Evolutionary conservation across 2,888 invertebrate species (phyloP), one percentile per base, ranked within the genome.

Genomic region (Thymelicus sylvestris): DNA sequence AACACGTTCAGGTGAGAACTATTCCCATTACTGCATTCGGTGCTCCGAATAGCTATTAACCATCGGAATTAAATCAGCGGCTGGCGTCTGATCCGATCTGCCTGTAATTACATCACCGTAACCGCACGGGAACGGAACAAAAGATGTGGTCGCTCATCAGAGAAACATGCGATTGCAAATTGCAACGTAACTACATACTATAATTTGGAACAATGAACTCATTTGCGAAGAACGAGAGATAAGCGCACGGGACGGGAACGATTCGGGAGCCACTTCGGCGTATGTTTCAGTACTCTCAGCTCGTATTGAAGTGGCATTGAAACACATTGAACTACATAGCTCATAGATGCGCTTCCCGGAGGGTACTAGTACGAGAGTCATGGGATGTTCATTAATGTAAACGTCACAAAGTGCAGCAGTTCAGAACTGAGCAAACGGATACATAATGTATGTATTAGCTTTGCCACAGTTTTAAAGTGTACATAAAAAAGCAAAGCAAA

Each of bases 161-260:
- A 73, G 78, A 82, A 83, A 81, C 83, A 81, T 83, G 83, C 83
- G 83, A 86, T 84, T 80, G 83, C 83, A 87, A 89, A 89, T 86
- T 85, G 81, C 84, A 74, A 74, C 74, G 70, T 82, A 87, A 88
- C 83, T 79, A 85, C n/a, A n/a, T n/a, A n/a, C 86, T 80, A 83
- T 87, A 89, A 90, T 90, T 90, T 87, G 79, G 79, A 73, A 75
- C 88, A 89, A 90, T 86, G 86, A 86, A 83, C 83, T 81, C 79
- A 79, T 85, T 83, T 75, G 77, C 80, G 73, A 80, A 78, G 81
- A 83, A 82, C 79, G 78, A 77, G 72, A 80, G 82, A 84, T 84
- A 84, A 77, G 77, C 80, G 79, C 88, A 87, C 85, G 86, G 85
- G 82, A 87, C 80, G 81, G 76, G 70, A 77, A 79, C 74, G 78